Evolutionary conservation across 2,888 invertebrate genomes (phyloP), one percentile per base, ranked within the genome.

Genomic region (Lysandra coridon): DNA sequence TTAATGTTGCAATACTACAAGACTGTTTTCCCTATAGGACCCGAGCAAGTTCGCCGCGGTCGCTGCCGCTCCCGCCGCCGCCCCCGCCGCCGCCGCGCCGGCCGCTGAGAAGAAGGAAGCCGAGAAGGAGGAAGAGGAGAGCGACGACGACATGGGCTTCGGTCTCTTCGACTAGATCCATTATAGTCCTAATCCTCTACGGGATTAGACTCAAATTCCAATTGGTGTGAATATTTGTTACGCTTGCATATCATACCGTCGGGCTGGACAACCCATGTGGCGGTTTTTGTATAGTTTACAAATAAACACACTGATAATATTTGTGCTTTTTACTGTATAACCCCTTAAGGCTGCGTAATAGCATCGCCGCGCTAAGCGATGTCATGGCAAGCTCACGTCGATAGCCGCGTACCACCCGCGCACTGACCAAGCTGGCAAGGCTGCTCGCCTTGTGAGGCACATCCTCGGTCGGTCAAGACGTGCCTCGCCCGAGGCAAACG

Each of bases 121-220:
- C 85, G 97, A 97, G 92, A 97, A 97, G 87, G 97, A 98, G 86
- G 98, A 97, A 80, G 96, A 96, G 6, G 97, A 97, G 88, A 96
- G 96, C 82, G 98, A 98, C 87, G 99, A 99, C 86, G 99, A 99
- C 92, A 99, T 99, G 99, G 99, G 99, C 92, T 98, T 99, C 93
- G 99, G 99, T 92, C 97, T 98, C 40, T 98, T 98, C 89, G 98
- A 98, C 92, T 98, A 97, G 96, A 83, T 23, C 53, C 12, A 53
- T 76, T 40, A 49, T 4, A 0, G 17, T 33, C 6, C 69, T 79
- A 37, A 80, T 77, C 80, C 74, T 69, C 80, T 80, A 79, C 69
- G 62, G 49, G 40, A 78, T 81, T 57, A 69, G 73, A 44, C 37
- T 73, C 57, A 69, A 60, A 79, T n/a, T 74, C 57, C 78, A 79